phyloP scores from a whole-genome alignment of 2,113 vertebrate species.

The Rallus limicola region DNA sequence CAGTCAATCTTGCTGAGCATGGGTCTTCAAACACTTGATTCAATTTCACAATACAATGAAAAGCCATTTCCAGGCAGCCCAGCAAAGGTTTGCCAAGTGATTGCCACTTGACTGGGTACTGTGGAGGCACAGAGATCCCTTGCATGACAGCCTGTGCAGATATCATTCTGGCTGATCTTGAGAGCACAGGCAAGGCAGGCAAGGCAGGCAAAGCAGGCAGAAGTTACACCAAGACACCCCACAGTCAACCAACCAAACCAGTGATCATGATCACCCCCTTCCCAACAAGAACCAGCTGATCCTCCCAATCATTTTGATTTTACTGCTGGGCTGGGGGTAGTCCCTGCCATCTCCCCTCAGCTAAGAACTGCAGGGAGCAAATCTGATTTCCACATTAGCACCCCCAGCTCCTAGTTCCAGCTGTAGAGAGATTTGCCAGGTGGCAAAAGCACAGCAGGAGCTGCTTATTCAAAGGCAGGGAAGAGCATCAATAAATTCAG shows the following conservation, averaged over 20 bases:
- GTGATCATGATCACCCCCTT: accelerated
- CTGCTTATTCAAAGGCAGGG: background rate
- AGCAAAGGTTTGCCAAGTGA: background rate
- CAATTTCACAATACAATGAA: background rate
- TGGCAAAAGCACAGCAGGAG: background rate
- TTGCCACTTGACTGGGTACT: background rate
- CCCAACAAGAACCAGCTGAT: background rate
- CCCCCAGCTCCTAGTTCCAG: background rate
- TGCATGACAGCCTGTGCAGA: background rate
- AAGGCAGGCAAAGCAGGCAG: background rate
- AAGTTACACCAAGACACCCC: background rate
- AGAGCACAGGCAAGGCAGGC: background rate
- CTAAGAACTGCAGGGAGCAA: background rate
- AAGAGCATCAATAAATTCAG: background rate
- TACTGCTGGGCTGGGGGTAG: background rate
- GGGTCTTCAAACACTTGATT: background rate
- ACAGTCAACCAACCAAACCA: background rate
- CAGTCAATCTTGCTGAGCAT: accelerated
- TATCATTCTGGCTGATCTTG: background rate
- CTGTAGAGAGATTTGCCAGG: background rate
- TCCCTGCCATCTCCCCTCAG: background rate
- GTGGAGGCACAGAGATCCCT: background rate
- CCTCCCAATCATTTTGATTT: background rate
- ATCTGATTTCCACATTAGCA: background rate
- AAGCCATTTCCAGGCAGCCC: background rate